phyloP scores from a whole-genome alignment of 2,797 vertebrate genomes.

The Mastacembelus armatus region DNA sequence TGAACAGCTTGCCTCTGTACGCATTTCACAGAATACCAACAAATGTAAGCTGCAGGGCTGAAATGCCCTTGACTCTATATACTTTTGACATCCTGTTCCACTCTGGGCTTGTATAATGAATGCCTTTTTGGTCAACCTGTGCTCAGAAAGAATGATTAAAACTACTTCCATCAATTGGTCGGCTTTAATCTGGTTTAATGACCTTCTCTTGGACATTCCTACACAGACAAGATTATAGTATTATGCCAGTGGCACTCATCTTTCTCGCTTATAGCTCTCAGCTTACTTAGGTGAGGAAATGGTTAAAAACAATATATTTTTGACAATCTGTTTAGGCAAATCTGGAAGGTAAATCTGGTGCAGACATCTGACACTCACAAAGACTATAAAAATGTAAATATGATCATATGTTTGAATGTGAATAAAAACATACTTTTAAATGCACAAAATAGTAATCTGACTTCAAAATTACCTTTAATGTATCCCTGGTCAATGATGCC shows the following conservation, averaged over 20 bases:
- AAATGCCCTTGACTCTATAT: constrained; percentile 53
- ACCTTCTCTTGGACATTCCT: constrained; percentile 55
- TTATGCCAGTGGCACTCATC: constrained; percentile 22
- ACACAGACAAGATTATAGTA: constrained; percentile 48
- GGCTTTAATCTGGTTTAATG: constrained; percentile 54
- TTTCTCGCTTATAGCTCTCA: background rate
- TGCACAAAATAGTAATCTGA: no score
- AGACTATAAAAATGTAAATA: no score
- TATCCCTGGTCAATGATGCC: no score
- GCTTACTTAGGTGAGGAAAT: background rate
- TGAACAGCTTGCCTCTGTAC: constrained; percentile 50
- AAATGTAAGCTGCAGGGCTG: constrained; percentile 17
- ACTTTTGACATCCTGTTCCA: constrained; percentile 35
- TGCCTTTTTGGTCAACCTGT: constrained; percentile 38
- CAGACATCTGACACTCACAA: no score
- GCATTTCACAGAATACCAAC: constrained; percentile 43
- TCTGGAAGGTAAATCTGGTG: no score
- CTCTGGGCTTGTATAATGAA: constrained; percentile 34
- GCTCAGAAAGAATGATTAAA: constrained; percentile 61
- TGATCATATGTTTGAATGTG: no score
- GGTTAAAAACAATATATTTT: no score
- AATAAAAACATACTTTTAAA: no score
- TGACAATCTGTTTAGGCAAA: no score
- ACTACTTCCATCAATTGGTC: constrained; percentile 60
- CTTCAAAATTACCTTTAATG: no score